Base-by-base conservation (phyloP, 2,888 invertebrate species). In the Amphipyra tragopoginis region DNA sequence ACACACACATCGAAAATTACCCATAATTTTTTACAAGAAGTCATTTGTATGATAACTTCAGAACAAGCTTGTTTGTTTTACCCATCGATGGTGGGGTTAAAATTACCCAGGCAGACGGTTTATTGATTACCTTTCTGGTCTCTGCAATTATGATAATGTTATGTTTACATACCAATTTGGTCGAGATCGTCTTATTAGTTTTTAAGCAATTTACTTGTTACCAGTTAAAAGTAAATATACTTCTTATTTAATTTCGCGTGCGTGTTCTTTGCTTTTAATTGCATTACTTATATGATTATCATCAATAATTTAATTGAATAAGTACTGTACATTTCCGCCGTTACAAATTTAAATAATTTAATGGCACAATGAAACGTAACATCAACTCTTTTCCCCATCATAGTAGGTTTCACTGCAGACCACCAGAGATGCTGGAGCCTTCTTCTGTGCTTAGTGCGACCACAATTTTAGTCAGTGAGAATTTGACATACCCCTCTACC, bases 101-200 rank as follows among this genome's bases (percentile, higher is more conserved):
- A 86, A 88, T 89, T 85, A 58, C 58, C 63, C 47, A 26, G 48
- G 44, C 63, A 40, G 52, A 51, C 73, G 62, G 69, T 69, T 81
- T 81, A 85, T 82, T 82, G 86, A 85, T 83, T 83, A 86, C 77
- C 64, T 65, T 47, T 39, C 33, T 36, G 26, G 51, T 52, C 77
- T 64, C 82, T 73, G 59, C 79, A 88, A 92, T 91, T 90, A 92
- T 86, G 85, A 82, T 87, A 87, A 88, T 88, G 82, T 83, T 82
- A 85, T 82, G 86, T 86, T 89, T 84, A 87, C 89, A 77, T 84
- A 86, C 83, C 87, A 89, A 90, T 89, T 88, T 87, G 70, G 82
- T 76, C 63, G 68, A 67, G 82, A 82, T 81, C 83, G 78, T 77
- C 80, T 73, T 82, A 75, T 78, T 81, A 74, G 77, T 74, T 68